phyloP scores from a whole-genome alignment of 2,797 vertebrate genomes.

The Rousettus madagascariensis region DNA sequence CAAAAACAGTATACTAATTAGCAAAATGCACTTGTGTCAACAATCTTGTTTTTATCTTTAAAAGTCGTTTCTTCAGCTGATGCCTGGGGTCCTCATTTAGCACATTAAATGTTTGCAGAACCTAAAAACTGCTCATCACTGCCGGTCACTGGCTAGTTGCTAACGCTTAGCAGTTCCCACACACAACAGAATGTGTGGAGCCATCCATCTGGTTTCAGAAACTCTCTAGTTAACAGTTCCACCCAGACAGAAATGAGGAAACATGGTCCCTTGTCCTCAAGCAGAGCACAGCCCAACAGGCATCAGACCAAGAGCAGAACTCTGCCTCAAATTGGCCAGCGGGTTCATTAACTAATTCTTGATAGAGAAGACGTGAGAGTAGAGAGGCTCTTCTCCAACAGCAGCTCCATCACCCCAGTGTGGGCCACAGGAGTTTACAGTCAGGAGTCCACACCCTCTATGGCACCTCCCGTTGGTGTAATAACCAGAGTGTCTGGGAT shows the following conservation, averaged over 20 bases:
- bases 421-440: not conserved
- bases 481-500: not conserved
- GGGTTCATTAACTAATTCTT: not conserved
- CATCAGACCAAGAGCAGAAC: not conserved
- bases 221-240: not conserved
- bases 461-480: not conserved
- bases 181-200: not conserved
- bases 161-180: not conserved
- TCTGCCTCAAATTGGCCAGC: not conserved
- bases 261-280: not conserved
- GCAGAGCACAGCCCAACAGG: not conserved
- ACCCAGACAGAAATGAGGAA: not conserved
- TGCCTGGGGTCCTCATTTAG: constrained; percentile 7
- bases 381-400: not conserved
- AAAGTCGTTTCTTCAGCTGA: not conserved
- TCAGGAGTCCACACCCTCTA: not conserved
- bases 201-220: not conserved
- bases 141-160: constrained; percentile 10
- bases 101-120: not conserved
- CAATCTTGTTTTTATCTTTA: not conserved
- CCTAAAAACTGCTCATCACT: constrained; percentile 38
- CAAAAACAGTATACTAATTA: constrained; percentile 55
- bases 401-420: not conserved
- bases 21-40: constrained; percentile 54
- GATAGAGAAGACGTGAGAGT: not conserved